Evolutionary conservation across 2,797 vertebrate genomes (phyloP), one percentile per base, ranked within the genome.

Genomic region (Tauraco hartlaubi): DNA sequence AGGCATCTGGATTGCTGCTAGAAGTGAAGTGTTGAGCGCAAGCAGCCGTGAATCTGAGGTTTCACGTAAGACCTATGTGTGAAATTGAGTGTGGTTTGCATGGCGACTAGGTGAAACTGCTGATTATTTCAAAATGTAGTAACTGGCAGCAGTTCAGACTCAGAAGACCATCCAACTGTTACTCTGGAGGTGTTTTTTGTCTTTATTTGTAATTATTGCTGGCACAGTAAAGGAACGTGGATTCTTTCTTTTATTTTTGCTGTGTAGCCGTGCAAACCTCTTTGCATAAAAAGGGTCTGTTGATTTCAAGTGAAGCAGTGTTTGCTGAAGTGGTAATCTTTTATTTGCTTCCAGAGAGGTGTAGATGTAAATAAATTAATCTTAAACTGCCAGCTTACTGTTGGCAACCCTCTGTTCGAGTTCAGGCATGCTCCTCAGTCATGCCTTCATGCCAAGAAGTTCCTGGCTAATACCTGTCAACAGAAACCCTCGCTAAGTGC

Each of bases 361-460:
- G 64, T 74, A 83, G 61, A 63, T 4, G 33, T 88, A 87, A 96
- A 93, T 91, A 92, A 87, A 94, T n/a, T 22, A 91, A 74, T 83
- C 56, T 61, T n/a, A 23, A 80, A 67, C 67, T 69, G 51, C 85
- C 56, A 69, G 6, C 9, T 82, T 76, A 59, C 63, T 51, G 19
- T 62, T 87, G 79, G 33, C 82, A 94, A 6, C 19, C 16, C 43
- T 86, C 43, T 82, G 12, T 68, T 95, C 33, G 2, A 61, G 95
- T 82, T 87, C 55, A 71, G 82, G 48, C 95, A 52, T 0, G 91
- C 28, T 91, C 3, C 41, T 69, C 67, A 69, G 52, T 59, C 13
- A 3, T 54, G 8, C 35, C 63, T 87, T 35, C 6, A 0, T 94
- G 81, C 89, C 84, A 44, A 56, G 62, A 22, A 69, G 35, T 61